These are phyloP conservation scores for Cryptoblepharus egeriae DNA, from an alignment of 2,797 vertebrate species.

Conservation along the genomic window DNA sequence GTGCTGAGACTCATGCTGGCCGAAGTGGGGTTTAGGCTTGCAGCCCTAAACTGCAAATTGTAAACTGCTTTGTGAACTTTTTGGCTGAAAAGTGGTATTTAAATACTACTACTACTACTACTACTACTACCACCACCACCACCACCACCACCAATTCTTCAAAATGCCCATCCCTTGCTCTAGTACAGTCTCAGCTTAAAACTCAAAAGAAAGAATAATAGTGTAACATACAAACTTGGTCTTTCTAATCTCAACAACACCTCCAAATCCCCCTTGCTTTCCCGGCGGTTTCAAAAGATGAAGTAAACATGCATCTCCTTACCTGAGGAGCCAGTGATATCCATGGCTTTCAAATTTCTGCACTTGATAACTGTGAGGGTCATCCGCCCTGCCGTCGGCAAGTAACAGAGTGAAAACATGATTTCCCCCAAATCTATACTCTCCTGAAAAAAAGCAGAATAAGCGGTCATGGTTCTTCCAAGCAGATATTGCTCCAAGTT, in stretches of 20 bases:
- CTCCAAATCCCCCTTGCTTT: background rate
- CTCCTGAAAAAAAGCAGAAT: conserved; percentile 83
- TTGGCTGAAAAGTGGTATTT: too few species aligned
- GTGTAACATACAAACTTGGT: too few species aligned
- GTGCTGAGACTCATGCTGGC: too few species aligned
- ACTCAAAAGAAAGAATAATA: too few species aligned
- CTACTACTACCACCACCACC: too few species aligned
- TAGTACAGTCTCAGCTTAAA: too few species aligned
- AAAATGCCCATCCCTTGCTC: too few species aligned
- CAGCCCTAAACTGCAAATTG: too few species aligned
- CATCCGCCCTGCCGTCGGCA: conserved; percentile 97
- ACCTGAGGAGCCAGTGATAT: conserved; percentile 98
- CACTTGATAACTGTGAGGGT: conserved; percentile 98
- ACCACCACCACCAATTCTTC: too few species aligned
- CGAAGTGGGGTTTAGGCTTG: too few species aligned
- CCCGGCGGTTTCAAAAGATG: background rate
- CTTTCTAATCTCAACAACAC: background rate
- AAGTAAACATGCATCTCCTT: conserved; percentile 40
- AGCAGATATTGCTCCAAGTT: background rate
- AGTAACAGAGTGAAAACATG: conserved; percentile 99
- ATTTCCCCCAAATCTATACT: conserved; percentile 97
- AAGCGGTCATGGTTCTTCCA: conserved; percentile 31
- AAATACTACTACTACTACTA: too few species aligned
- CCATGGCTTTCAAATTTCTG: conserved; percentile 99
- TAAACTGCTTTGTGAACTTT: too few species aligned